A percentile compares a stretch with the other conserved stretches of the same genome.
Conservation (phyloP, 2,113 vertebrate genomes). For the Cyanocitta stelleri region DNA sequence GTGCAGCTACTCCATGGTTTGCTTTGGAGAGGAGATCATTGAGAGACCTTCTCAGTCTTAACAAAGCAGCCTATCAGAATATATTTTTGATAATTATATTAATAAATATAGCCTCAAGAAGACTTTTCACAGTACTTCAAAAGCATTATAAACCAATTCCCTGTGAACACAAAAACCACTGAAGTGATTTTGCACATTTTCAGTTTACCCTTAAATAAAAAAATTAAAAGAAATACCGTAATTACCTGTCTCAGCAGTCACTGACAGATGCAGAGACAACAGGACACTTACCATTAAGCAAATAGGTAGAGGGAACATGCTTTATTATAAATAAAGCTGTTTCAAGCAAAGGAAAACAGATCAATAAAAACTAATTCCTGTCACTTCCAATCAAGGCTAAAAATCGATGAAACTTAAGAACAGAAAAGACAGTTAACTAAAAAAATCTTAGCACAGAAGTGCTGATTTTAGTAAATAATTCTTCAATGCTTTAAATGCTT, state of each 20-base stretch:
- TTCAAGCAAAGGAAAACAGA: slow-evolving; percentile 48
- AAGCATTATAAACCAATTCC: neutral
- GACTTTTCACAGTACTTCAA: neutral
- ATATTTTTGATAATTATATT: neutral
- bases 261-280: neutral
- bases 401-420: slow-evolving; percentile 24
- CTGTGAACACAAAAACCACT: neutral
- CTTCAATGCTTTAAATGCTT: neutral
- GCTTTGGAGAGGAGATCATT: neutral
- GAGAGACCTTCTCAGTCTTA: neutral
- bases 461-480: neutral
- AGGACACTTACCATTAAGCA: neutral
- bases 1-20: neutral
- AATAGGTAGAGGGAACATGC: neutral
- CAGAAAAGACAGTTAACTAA: slow-evolving; percentile 6
- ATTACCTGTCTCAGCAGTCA: neutral
- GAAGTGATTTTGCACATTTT: neutral
- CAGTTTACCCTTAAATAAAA: neutral
- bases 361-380: slow-evolving; percentile 57
- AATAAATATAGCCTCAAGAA: neutral
- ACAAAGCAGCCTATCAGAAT: neutral
- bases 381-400: slow-evolving; percentile 35
- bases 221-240: neutral
- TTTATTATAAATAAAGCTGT: slow-evolving; percentile 59
- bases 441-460: neutral